These are phyloP conservation scores for Plotosus lineatus DNA, from an alignment of 2,113 vertebrate genomes.

Conservation along the genomic window DNA sequence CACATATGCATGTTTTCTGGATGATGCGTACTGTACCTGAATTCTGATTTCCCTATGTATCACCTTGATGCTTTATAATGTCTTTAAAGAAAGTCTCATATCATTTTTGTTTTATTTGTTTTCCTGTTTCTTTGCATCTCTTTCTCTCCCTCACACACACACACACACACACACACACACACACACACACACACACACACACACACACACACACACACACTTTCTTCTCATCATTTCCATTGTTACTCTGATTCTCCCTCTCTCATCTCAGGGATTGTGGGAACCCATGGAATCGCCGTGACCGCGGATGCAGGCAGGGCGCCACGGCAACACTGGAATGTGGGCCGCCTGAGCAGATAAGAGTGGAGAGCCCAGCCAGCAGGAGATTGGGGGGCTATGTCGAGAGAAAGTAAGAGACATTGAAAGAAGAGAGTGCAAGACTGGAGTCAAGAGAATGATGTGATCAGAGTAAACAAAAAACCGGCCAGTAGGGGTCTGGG, in stretches of 20 bases:
- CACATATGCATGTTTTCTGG: not conserved
- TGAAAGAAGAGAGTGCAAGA: conserved; percentile 48
- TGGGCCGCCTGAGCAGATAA: conserved; percentile 80
- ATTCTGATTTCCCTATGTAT: not conserved
- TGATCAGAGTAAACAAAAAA: conserved; percentile 34
- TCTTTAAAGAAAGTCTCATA: not conserved
- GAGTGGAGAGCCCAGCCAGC: conserved; percentile 76
- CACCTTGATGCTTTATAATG: not conserved
- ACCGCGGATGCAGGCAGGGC: conserved; percentile 80
- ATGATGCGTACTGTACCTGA: not conserved
- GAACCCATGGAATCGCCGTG: conserved; percentile 79
- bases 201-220: too few species aligned
- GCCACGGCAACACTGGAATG: conserved; percentile 80
- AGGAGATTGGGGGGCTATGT: conserved; percentile 55
- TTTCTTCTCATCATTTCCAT: conserved; percentile 48
- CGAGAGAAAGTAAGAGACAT: conserved; percentile 44
- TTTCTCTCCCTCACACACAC: conserved; percentile 36
- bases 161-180: too few species aligned
- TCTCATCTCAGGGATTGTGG: conserved; percentile 73
- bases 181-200: too few species aligned
- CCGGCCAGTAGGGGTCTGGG: conserved; percentile 16
- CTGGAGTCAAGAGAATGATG: conserved; percentile 35
- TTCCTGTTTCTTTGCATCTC: conserved; percentile 47
- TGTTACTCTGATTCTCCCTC: conserved; percentile 47
- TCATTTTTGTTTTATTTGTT: conserved; percentile 10